A percentile compares a stretch with the other conserved stretches of the same genome.
Evolutionary conservation across 2,797 vertebrate species (phyloP).

Genomic region (Coregonus sp.): DNA sequence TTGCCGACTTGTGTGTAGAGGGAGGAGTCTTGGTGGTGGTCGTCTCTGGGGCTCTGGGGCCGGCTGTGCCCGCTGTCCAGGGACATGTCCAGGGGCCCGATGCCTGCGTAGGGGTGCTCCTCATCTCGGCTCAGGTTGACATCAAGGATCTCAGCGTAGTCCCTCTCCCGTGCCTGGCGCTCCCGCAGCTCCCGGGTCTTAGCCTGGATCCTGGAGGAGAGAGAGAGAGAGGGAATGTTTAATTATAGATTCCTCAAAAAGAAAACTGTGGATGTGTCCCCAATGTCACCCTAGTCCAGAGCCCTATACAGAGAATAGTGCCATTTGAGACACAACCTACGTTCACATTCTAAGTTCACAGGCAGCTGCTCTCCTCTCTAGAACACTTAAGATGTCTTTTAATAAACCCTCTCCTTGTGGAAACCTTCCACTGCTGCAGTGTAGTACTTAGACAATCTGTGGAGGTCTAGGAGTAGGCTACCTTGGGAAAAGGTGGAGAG

Average conservation of each 20-base stretch:
- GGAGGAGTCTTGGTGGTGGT: constrained; percentile 53
- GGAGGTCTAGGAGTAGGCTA: neutral
- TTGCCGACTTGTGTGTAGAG: constrained; percentile 97
- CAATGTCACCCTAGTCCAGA: neutral
- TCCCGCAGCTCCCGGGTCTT: constrained; percentile 91
- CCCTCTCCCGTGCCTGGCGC: constrained; percentile 87
- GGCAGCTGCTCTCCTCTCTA: no score
- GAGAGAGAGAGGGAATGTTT: neutral
- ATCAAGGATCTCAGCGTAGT: constrained; percentile 96
- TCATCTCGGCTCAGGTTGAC: constrained; percentile 83
- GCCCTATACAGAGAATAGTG: neutral
- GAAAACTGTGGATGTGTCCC: neutral
- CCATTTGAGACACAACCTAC: neutral
- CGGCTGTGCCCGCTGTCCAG: constrained; percentile 75
- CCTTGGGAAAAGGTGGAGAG: neutral
- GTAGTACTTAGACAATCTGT: neutral
- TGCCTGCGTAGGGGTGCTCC: constrained; percentile 85
- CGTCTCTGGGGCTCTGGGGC: constrained; percentile 79
- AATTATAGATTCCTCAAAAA: neutral
- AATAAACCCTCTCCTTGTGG: neutral
- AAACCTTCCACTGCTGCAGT: neutral
- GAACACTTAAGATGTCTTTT: neutral
- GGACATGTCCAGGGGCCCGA: constrained; percentile 82
- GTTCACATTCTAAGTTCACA: no score
- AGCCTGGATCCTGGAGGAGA: constrained; percentile 88